These are phyloP conservation scores for Chrysotoxum bicinctum DNA, from an alignment of 2,888 invertebrate genomes.

Conservation along the genomic window DNA sequence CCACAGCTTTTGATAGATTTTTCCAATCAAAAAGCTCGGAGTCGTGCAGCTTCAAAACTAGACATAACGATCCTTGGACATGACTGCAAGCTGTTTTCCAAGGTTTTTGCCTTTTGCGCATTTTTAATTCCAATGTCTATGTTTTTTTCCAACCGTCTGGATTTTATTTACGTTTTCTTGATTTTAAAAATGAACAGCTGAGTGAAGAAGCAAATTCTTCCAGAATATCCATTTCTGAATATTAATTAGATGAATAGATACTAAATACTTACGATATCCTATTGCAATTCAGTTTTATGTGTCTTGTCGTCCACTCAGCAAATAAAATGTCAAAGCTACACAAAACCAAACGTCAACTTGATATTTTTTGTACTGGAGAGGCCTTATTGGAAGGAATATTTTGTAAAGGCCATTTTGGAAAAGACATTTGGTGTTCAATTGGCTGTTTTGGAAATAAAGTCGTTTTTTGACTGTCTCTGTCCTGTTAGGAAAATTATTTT, in stretches of 20 bases:
- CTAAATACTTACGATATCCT: no score
- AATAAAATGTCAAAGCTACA: no score
- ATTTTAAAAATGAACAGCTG: not conserved
- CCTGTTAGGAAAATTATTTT: no score
- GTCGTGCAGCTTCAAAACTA: constrained; percentile 1
- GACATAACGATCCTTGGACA: not conserved
- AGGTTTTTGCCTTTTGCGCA: constrained; percentile 17
- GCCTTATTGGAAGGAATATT: no score
- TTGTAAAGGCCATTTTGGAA: no score
- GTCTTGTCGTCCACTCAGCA: no score
- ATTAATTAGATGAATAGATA: not conserved
- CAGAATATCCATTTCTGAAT: constrained; percentile 11
- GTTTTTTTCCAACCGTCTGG: constrained; percentile 17
- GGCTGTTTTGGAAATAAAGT: no score
- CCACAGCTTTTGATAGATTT: not conserved
- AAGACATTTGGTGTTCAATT: no score
- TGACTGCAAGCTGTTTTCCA: constrained; percentile 15
- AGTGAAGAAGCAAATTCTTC: constrained; percentile 16
- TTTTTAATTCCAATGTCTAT: constrained; percentile 9
- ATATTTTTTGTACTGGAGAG: no score
- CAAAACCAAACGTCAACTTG: no score
- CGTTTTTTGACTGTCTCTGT: no score
- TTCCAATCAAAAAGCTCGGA: constrained; percentile 25
- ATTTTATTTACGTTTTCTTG: constrained; percentile 6
- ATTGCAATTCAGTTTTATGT: no score